Base-by-base conservation (phyloP, 2,888 invertebrate species). In the Drepana falcataria region DNA sequence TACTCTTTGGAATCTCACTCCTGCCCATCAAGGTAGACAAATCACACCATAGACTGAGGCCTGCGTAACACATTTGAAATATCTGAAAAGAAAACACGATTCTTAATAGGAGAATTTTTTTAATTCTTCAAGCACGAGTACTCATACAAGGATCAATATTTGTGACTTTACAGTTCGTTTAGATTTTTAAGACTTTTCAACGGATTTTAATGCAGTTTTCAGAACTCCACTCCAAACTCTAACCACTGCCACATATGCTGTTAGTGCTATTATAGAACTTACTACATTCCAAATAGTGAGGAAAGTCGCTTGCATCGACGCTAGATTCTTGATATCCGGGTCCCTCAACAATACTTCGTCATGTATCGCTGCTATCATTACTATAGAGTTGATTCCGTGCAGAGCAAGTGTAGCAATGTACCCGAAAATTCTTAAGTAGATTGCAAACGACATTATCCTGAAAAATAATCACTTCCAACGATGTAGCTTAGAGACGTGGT, bases 231-330 rank as follows among this genome's bases (percentile, higher is more conserved):
- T n/a, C n/a, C n/a, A n/a, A n/a, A n/a, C n/a, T n/a, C n/a, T n/a
- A n/a, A n/a, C n/a, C n/a, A n/a, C n/a, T n/a, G 37, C 37, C 37
- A 37, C 37, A 3, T 37, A 3, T 3, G 37, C 4, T 3, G 37
- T 37, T 3, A 4, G 4, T 37, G 37, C 37, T 3, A 37, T 49
- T 33, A 1, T 37, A n/a, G n/a, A 52, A 71, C 79, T 73, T 56
- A 83, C 83, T 58, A 84, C 64, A 55, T 79, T 84, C 85, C 84
- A 84, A 1, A 79, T 74, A 5, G 84, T 84, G 0, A 83, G 49
- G 47, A 70, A 85, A 1, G 65, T 59, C 41, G 56, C 59, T 40
- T 80, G 75, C 52, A 80, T 55, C 0, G 67, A 71, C 0, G 63
- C 57, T 60, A 83, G 73, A 0, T 53, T 60, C 2, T 56, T 59